These are phyloP conservation scores for Pseudomyrmex concolor DNA, from an alignment of 1,140 invertebrate genomes.

Conservation along the genomic window DNA sequence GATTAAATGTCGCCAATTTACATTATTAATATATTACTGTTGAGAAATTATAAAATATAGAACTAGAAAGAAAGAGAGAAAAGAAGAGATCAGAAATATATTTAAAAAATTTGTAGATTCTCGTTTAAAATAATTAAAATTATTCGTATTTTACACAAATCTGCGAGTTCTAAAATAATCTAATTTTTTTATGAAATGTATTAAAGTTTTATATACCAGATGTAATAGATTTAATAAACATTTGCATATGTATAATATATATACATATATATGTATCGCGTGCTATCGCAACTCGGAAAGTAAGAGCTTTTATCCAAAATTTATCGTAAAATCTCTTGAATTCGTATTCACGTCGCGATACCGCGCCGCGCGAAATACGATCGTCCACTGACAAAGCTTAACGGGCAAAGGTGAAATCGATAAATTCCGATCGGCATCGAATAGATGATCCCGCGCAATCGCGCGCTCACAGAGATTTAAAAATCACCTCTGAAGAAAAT, in stretches of 20 bases:
- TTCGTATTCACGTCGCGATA: slow-evolving; percentile 43
- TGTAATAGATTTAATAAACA: slow-evolving; percentile 24
- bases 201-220: background rate
- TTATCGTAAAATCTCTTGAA: slow-evolving; percentile 36
- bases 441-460: slow-evolving; percentile 41
- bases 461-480: slow-evolving; percentile 49
- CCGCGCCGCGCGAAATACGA: slow-evolving; percentile 35
- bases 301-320: slow-evolving; percentile 1
- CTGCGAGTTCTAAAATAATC: background rate
- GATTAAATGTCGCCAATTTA: too few relatives aligned
- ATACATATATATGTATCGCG: background rate
- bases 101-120: too few relatives aligned
- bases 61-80: too few relatives aligned
- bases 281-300: background rate
- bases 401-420: slow-evolving; percentile 48
- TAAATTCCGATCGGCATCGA: slow-evolving; percentile 50
- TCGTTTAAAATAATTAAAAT: background rate
- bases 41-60: background rate
- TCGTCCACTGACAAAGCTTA: slow-evolving; percentile 52
- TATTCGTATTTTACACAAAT: background rate
- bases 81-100: too few relatives aligned
- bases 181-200: background rate
- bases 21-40: too few relatives aligned
- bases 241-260: background rate
- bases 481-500: slow-evolving; percentile 61